Conservation (phyloP, 2,113 vertebrate genomes). For the Osmerus eperlanus region DNA sequence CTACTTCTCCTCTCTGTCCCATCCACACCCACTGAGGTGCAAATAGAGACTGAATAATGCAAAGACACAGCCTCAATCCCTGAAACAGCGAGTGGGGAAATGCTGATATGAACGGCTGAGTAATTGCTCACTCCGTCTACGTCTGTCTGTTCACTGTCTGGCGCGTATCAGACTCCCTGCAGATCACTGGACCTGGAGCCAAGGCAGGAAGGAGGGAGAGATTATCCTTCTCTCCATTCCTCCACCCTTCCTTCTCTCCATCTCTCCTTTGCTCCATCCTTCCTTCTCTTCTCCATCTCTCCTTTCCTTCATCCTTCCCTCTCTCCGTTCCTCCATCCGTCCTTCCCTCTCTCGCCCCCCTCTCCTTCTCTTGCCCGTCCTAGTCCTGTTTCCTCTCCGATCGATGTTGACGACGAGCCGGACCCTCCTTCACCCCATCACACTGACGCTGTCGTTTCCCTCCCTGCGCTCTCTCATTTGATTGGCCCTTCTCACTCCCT, state of each 20-base stretch:
- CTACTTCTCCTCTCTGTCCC: not conserved
- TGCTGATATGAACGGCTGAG: constrained; percentile 46
- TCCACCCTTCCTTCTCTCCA: not conserved
- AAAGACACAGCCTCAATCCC: constrained; percentile 43
- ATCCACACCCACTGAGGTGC: constrained; percentile 10
- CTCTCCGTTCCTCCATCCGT: not conserved
- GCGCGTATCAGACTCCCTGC: constrained; percentile 26
- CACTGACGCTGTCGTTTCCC: not conserved
- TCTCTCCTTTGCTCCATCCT: not conserved
- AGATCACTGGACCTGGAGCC: constrained; percentile 39
- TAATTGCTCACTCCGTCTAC: constrained; percentile 2
- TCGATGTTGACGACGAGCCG: constrained; percentile 13
- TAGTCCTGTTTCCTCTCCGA: constrained; percentile 7
- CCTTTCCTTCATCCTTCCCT: not conserved
- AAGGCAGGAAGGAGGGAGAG: constrained; percentile 11
- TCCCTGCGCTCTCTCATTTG: not conserved
- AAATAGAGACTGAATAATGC: constrained; percentile 53
- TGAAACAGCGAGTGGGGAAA: constrained; percentile 32
- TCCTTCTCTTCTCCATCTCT: not conserved
- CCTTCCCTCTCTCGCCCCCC: not conserved
- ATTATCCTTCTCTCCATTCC: constrained; percentile 17
- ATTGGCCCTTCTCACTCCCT: not conserved
- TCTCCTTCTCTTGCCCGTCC: not conserved
- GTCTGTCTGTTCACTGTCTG: constrained; percentile 25
- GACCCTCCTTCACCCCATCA: not conserved